A percentile compares a stretch with the other conserved stretches of the same genome.
Evolutionary conservation across 2,888 invertebrate species (phyloP).

Genomic region (Drosophila borborema): DNA sequence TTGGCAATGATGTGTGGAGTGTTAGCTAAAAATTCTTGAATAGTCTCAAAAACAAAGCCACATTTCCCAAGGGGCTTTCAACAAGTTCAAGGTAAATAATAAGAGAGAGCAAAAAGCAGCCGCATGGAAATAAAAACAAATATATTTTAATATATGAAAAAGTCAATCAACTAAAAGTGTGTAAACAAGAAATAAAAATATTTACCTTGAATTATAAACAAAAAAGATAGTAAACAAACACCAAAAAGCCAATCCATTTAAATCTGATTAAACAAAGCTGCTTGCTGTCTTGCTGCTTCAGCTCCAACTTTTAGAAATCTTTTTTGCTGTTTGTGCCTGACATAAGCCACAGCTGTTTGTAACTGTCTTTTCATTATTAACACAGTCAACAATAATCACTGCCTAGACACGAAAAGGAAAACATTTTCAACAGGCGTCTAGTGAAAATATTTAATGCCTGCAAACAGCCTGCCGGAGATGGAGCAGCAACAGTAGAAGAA

Average conservation of each 20-base stretch:
- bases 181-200: background rate
- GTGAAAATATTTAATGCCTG: constrained; percentile 79
- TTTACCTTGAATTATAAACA: background rate
- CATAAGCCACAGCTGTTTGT: constrained; percentile 68
- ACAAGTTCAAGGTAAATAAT: constrained; percentile 1
- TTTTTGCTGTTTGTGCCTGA: background rate
- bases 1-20: background rate
- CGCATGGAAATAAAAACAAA: background rate
- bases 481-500: background rate
- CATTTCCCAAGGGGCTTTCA: background rate
- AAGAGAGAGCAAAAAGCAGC: background rate
- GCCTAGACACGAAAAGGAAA: constrained; percentile 65
- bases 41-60: background rate
- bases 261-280: constrained; percentile 8
- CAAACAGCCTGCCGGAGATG: constrained; percentile 62
- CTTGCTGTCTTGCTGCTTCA: background rate
- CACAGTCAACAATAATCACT: constrained; percentile 76
- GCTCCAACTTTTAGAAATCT: background rate
- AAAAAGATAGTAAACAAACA: background rate
- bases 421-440: constrained; percentile 66
- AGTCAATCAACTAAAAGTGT: background rate
- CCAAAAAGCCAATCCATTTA: constrained; percentile 20
- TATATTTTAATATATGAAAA: background rate
- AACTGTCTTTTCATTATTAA: constrained; percentile 74
- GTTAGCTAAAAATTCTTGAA: background rate